Conservation (phyloP, 2,888 invertebrate species). For the Horisme vitalbata region DNA sequence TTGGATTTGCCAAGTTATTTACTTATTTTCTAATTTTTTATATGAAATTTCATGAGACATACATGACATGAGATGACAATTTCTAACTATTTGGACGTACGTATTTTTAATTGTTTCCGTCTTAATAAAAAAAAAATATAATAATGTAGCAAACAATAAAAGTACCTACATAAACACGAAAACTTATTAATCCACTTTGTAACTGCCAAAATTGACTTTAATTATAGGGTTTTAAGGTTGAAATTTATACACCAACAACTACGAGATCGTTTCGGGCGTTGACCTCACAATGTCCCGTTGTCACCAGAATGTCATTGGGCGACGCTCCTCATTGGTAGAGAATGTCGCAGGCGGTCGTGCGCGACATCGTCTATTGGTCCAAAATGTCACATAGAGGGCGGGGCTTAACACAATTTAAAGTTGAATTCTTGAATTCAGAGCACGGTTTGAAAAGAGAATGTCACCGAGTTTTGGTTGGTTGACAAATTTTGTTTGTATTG, state of each 20-base stretch:
- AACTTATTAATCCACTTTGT: no score
- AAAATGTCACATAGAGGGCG: constrained; percentile 69
- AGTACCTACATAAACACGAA: no score
- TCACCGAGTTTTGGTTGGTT: constrained; percentile 8
- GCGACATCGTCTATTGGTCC: constrained; percentile 75
- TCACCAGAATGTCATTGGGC: constrained; percentile 79
- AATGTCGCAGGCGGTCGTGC: constrained; percentile 72
- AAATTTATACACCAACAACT: constrained; percentile 37
- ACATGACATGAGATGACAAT: no score
- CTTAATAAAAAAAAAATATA: no score
- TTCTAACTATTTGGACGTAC: no score
- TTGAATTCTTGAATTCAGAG: constrained; percentile 38
- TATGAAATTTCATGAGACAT: no score
- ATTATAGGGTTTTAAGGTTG: constrained; percentile 5
- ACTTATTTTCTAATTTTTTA: no score
- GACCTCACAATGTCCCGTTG: constrained; percentile 59
- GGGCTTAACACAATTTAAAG: constrained; percentile 58
- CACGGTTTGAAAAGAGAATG: constrained; percentile 22
- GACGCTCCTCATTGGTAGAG: constrained; percentile 63
- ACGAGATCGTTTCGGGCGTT: constrained; percentile 62
- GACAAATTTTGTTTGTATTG: not conserved
- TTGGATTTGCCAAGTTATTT: no score
- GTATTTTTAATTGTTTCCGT: no score
- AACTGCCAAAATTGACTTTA: constrained; percentile 9
- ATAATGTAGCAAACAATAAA: no score